Conservation (phyloP, 2,888 invertebrate species). For the Agapostemon virescens region DNA sequence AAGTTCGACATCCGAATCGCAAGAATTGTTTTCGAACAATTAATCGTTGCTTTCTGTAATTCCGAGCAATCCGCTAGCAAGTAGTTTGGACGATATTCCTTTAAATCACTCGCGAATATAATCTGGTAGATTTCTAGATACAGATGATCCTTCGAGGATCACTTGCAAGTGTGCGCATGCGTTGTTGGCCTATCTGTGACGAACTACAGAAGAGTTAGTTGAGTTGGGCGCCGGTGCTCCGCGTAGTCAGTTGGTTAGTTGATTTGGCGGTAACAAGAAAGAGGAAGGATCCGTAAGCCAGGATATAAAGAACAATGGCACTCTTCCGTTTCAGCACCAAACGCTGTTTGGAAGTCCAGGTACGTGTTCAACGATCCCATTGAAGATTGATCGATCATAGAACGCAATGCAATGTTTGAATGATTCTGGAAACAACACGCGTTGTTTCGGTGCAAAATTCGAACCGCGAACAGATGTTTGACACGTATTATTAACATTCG, state of each 20-base stretch:
- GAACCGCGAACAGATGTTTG: constrained; percentile 54
- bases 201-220: constrained; percentile 60
- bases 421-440: constrained; percentile 44
- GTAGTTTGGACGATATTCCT: not conserved
- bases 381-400: constrained; percentile 20
- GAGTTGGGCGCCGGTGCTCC: constrained; percentile 78
- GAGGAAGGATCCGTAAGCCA: constrained; percentile 56
- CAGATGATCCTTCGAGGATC: constrained; percentile 49
- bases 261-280: constrained; percentile 64
- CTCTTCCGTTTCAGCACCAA: constrained; percentile 77
- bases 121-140: constrained; percentile 33
- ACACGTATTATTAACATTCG: not conserved
- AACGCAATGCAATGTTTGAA: constrained; percentile 52
- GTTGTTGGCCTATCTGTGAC: constrained; percentile 41
- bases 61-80: not conserved
- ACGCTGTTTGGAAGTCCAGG: constrained; percentile 78
- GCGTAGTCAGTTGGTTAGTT: constrained; percentile 73
- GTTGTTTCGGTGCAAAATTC: constrained; percentile 67
- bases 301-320: constrained; percentile 75
- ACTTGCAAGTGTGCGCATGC: constrained; percentile 56
- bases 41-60: not conserved
- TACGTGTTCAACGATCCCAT: constrained; percentile 59
- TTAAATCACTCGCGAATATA: constrained; percentile 15
- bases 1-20: not conserved
- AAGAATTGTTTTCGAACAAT: not conserved